Conservation (phyloP, 2,888 invertebrate genomes). For the Gastrophysa polygoni region DNA sequence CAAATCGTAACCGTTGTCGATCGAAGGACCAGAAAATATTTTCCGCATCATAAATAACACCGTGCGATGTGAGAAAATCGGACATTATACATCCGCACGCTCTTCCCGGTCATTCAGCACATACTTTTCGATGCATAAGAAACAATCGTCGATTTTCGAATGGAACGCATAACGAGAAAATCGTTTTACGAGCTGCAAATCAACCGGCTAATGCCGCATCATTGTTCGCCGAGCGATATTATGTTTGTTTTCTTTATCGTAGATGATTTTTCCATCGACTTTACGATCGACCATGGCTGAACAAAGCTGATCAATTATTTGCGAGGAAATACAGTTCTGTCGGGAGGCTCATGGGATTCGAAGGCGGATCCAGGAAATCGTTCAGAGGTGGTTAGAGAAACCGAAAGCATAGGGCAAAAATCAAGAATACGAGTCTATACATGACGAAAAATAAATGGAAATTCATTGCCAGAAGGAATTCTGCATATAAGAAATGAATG, state of each 20-base stretch:
- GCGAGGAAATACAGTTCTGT: no score
- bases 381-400: no score
- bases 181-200: slow-evolving; percentile 11
- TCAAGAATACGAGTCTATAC: no score
- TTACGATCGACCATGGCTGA: neutral
- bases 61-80: slow-evolving; percentile 12
- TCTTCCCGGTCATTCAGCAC: slow-evolving; percentile 10
- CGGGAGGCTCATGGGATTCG: no score
- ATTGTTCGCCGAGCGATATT: neutral
- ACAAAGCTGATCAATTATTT: no score
- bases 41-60: slow-evolving; percentile 8
- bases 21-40: slow-evolving; percentile 9
- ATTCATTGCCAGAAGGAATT: no score
- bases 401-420: no score
- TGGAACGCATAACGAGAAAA: slow-evolving; percentile 9
- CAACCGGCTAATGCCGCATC: neutral
- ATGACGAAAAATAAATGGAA: no score
- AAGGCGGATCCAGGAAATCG: no score
- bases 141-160: slow-evolving; percentile 15
- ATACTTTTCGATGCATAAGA: slow-evolving; percentile 9
- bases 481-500: no score
- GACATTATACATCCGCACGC: neutral
- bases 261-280: neutral
- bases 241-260: neutral
- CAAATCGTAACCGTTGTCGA: neutral